A percentile compares a stretch with the other conserved stretches of the same genome.
Conservation (phyloP, 2,888 invertebrate genomes). For the Myathropa florea region DNA sequence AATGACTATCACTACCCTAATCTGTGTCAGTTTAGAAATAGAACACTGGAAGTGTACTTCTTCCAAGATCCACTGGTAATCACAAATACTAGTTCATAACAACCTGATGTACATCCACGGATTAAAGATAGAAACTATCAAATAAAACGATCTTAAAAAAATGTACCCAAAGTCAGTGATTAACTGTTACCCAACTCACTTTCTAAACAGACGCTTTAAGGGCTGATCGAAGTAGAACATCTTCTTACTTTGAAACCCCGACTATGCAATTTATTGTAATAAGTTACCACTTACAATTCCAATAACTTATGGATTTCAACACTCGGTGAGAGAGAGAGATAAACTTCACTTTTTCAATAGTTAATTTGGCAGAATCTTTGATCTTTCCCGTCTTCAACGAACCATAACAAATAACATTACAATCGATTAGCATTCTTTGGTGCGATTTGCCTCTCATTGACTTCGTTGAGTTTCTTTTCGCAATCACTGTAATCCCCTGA, state of each 20-base stretch:
- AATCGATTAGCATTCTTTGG: constrained; percentile 25
- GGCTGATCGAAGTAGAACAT: background rate
- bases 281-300: constrained; percentile 40
- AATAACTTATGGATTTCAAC: background rate
- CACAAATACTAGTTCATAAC: no score
- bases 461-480: constrained; percentile 14
- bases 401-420: constrained; percentile 45
- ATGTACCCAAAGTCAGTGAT: background rate
- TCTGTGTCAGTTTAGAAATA: no score
- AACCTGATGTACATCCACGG: no score
- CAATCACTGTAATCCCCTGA: constrained; percentile 48
- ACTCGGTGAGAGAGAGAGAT: constrained; percentile 9
- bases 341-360: constrained; percentile 31
- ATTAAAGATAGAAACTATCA: no score
- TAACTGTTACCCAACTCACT: background rate
- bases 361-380: constrained; percentile 11
- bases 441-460: constrained; percentile 2
- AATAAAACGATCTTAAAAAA: background rate
- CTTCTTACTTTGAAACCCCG: background rate
- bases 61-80: no score
- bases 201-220: background rate
- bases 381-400: constrained; percentile 15
- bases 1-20: no score
- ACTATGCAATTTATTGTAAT: constrained; percentile 21
- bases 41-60: no score